Evolutionary conservation across 37 sponge, comb jelly and placozoan species (phyloP).

Genomic region (Lycopodina hypogea): DNA sequence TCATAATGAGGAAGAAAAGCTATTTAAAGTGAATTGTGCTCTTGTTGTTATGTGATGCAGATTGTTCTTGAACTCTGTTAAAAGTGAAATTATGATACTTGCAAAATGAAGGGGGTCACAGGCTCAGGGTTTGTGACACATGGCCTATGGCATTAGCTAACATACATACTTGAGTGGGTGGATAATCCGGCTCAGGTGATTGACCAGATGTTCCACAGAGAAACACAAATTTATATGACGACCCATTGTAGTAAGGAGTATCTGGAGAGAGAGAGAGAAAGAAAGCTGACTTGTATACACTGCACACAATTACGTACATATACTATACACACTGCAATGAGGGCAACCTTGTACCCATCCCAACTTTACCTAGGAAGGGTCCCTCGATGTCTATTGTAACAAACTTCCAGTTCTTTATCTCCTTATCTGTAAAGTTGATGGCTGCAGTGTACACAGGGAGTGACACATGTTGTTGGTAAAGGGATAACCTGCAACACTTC

Average conservation of each 20-base stretch:
- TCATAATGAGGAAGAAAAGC: too few species aligned
- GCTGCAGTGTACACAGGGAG: slow-evolving; percentile 7
- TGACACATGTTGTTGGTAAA: not conserved
- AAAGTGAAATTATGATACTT: too few species aligned
- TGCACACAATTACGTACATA: not conserved
- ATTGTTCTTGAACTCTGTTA: too few species aligned
- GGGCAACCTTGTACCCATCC: not conserved
- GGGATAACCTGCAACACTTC: not conserved
- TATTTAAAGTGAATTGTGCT: too few species aligned
- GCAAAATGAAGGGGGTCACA: too few species aligned
- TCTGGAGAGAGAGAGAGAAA: not conserved
- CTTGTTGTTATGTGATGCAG: too few species aligned
- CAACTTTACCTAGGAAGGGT: slow-evolving; percentile 17
- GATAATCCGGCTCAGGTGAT: too few species aligned
- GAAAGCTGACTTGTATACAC: not conserved
- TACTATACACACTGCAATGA: not conserved
- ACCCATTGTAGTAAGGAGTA: not conserved
- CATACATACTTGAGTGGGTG: too few species aligned
- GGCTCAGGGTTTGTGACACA: too few species aligned
- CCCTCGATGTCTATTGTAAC: not conserved
- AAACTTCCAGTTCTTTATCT: slow-evolving; percentile 16
- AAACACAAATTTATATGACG: slow-evolving; percentile 12
- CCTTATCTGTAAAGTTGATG: not conserved
- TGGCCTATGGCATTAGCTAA: too few species aligned
- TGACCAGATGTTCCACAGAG: slow-evolving; percentile 12